Conservation (phyloP, 2,888 invertebrate genomes). For the Orthonychiurus folsomi region DNA sequence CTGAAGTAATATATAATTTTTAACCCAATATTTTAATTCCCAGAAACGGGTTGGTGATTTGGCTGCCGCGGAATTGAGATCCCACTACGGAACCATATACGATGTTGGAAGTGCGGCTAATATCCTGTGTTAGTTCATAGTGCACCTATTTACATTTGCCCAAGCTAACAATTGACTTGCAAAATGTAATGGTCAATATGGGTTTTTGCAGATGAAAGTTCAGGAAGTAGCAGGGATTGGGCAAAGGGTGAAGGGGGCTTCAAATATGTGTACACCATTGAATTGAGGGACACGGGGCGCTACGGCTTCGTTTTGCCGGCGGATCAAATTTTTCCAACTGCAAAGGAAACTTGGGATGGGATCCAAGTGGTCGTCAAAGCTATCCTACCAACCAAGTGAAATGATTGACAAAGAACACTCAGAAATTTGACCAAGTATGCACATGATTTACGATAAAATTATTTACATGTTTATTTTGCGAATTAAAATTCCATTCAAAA, state of each 20-base stretch:
- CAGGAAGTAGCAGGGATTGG: constrained; percentile 38
- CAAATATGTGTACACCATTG: constrained; percentile 44
- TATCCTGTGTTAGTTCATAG: constrained; percentile 29
- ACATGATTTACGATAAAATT: no score
- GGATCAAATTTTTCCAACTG: constrained; percentile 42
- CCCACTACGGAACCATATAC: constrained; percentile 42
- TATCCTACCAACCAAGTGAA: no score
- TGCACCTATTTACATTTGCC: background rate
- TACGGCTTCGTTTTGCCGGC: constrained; percentile 47
- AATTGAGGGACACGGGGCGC: constrained; percentile 46
- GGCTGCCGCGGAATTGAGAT: constrained; percentile 41
- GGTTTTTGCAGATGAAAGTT: constrained; percentile 21
- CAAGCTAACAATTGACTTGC: background rate
- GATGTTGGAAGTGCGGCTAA: constrained; percentile 41
- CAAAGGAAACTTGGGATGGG: constrained; percentile 34
- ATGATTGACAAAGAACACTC: constrained; percentile 77
- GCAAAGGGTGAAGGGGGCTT: constrained; percentile 31
- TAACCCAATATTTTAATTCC: no score
- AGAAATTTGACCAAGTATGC: constrained; percentile 66
- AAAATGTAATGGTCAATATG: no score
- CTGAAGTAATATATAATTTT: no score
- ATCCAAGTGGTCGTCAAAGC: constrained; percentile 30
- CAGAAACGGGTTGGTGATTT: constrained; percentile 38
- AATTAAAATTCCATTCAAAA: no score
- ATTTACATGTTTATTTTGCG: background rate